A percentile compares a stretch with the other conserved stretches of the same genome.
Evolutionary conservation across 35 echinoderm and acorn worm genomes (phyloP).

Genomic region (Ophioderma brevispina): DNA sequence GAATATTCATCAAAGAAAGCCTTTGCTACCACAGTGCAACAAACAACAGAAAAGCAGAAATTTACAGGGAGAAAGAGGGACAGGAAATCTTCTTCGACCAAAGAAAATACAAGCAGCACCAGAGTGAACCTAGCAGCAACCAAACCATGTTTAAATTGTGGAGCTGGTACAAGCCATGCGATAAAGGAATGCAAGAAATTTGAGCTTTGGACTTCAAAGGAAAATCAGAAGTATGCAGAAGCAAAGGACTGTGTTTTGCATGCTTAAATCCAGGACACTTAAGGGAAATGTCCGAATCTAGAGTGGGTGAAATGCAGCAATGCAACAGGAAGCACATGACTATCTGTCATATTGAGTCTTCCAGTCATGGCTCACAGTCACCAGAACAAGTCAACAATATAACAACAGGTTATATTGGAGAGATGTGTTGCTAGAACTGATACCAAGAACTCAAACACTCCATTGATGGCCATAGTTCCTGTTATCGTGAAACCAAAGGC

Average conservation of each 20-base stretch:
- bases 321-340: background rate
- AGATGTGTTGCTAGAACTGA: background rate
- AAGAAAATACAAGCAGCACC: too few species aligned
- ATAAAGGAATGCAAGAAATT: background rate
- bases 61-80: background rate
- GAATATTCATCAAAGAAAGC: background rate
- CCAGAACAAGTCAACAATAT: background rate
- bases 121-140: too few species aligned
- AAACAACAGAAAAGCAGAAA: background rate
- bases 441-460: background rate
- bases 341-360: background rate
- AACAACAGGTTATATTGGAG: background rate
- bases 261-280: conserved; percentile 12
- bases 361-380: background rate
- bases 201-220: background rate
- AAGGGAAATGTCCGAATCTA: background rate
- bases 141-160: conserved; percentile 1
- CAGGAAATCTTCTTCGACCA: too few species aligned
- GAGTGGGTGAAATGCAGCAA: background rate
- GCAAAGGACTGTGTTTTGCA: background rate
- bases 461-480: background rate
- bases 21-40: background rate
- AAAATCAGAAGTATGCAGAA: background rate
- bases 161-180: background rate
- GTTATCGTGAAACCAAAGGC: background rate